Conservation (phyloP, 2,888 invertebrate genomes). For the Blastobasis lacticolella region DNA sequence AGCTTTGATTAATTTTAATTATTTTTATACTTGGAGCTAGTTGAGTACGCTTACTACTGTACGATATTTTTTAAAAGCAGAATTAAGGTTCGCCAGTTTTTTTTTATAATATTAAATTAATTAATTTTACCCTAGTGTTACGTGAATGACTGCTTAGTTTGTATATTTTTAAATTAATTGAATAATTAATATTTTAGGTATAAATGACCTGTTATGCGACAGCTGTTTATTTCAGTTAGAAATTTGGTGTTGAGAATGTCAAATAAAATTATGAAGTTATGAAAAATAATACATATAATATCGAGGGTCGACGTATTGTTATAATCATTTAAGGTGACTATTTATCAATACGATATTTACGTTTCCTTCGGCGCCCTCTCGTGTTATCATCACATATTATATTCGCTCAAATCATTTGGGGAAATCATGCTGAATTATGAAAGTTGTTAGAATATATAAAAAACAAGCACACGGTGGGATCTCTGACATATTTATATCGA, state of each 20-base stretch:
- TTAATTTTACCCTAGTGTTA: constrained; percentile 43
- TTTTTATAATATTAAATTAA: constrained; percentile 22
- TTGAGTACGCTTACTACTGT: constrained; percentile 68
- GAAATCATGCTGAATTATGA: too few species aligned
- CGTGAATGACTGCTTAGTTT: constrained; percentile 72
- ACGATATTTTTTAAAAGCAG: constrained; percentile 49
- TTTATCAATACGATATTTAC: too few species aligned
- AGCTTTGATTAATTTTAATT: constrained; percentile 39
- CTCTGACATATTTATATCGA: too few species aligned
- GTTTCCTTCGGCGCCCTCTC: too few species aligned
- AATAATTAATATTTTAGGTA: constrained; percentile 30
- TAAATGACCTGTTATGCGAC: constrained; percentile 29
- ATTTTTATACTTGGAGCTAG: constrained; percentile 55
- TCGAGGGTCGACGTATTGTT: too few species aligned
- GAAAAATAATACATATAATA: too few species aligned
- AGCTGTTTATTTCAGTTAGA: constrained; percentile 32
- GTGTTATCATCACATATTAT: too few species aligned
- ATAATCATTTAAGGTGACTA: too few species aligned
- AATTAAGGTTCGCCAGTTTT: constrained; percentile 35
- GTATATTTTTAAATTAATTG: constrained; percentile 59
- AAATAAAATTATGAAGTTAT: constrained; percentile 3
- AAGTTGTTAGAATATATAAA: too few species aligned
- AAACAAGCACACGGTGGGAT: too few species aligned
- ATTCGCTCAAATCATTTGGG: too few species aligned
- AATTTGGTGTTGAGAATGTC: constrained; percentile 27